These are phyloP conservation scores for Eulacestoma nigropectus DNA, from an alignment of 2,113 vertebrate species.

Conservation along the genomic window DNA sequence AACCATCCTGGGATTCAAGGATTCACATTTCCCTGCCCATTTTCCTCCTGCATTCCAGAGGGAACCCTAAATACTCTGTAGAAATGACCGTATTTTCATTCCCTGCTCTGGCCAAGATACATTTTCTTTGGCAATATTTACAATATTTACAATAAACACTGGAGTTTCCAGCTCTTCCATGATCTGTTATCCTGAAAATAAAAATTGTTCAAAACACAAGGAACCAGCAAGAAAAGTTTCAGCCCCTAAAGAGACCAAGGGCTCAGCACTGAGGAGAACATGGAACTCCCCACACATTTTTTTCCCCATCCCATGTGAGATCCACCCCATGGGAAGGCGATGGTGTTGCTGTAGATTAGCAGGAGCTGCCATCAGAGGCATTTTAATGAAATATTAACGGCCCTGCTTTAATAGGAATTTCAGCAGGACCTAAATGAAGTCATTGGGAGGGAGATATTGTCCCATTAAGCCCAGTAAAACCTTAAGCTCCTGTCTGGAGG, in stretches of 20 bases:
- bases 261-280: background rate
- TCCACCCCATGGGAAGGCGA: background rate
- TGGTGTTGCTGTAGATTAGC: background rate
- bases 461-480: slow-evolving; percentile 72
- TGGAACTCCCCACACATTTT: accelerated
- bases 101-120: background rate
- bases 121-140: background rate
- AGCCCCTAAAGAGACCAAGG: background rate
- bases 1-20: background rate
- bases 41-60: background rate
- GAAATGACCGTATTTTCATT: background rate
- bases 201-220: background rate
- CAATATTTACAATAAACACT: background rate
- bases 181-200: background rate
- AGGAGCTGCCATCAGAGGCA: slow-evolving; percentile 37
- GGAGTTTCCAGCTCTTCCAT: background rate
- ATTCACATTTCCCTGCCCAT: background rate
- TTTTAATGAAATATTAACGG: slow-evolving; percentile 64
- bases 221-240: background rate
- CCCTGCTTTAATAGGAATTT: slow-evolving; percentile 62
- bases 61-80: background rate
- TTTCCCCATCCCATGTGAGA: background rate
- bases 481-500: slow-evolving; percentile 66
- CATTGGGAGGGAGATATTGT: slow-evolving; percentile 60
- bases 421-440: slow-evolving; percentile 59